These are phyloP conservation scores for Aurelia aurita complex sp. Pacific DNA, from an alignment of 30 jellyfish, hydroid and myxozoan species.

Conservation along the genomic window DNA sequence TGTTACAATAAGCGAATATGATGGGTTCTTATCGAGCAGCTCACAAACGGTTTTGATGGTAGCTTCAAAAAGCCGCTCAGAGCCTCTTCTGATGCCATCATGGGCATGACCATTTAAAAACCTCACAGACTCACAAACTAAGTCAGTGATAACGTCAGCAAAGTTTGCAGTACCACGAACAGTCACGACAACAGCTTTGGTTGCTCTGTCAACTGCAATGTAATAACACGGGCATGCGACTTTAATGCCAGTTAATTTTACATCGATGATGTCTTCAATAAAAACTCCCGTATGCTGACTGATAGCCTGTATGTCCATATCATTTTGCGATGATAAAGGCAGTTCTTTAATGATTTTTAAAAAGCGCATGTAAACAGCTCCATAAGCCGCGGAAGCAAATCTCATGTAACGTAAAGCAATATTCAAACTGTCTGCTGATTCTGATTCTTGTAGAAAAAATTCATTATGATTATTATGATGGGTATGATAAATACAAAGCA, in stretches of 20 bases:
- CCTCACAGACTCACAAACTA: constrained; percentile 58
- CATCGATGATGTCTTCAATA: constrained; percentile 23
- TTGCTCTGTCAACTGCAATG: constrained; percentile 45
- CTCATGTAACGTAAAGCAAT: constrained; percentile 53
- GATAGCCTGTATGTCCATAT: constrained; percentile 37
- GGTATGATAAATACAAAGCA: constrained; percentile 54
- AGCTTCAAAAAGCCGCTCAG: constrained; percentile 49
- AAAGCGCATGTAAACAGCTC: constrained; percentile 61
- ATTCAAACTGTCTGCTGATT: constrained; percentile 17
- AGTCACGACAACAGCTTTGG: constrained; percentile 44
- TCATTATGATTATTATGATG: constrained; percentile 6
- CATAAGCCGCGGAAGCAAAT: constrained; percentile 63
- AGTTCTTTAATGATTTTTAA: constrained; percentile 30
- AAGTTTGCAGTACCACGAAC: constrained; percentile 58
- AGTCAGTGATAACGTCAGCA: constrained; percentile 56
- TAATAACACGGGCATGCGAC: constrained; percentile 43
- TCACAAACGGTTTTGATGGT: constrained; percentile 37
- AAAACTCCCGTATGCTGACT: constrained; percentile 49
- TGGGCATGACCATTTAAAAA: constrained; percentile 55
- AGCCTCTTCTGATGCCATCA: constrained; percentile 63
- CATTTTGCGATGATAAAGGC: constrained; percentile 29
- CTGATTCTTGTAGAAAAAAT: constrained; percentile 24
- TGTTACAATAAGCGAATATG: constrained; percentile 40
- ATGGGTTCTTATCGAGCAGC: constrained; percentile 28
- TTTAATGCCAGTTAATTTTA: constrained; percentile 36